A percentile compares a stretch with the other conserved stretches of the same genome.
Evolutionary conservation across 2,888 invertebrate genomes (phyloP).

Genomic region (Melikaiella ostensackeni): DNA sequence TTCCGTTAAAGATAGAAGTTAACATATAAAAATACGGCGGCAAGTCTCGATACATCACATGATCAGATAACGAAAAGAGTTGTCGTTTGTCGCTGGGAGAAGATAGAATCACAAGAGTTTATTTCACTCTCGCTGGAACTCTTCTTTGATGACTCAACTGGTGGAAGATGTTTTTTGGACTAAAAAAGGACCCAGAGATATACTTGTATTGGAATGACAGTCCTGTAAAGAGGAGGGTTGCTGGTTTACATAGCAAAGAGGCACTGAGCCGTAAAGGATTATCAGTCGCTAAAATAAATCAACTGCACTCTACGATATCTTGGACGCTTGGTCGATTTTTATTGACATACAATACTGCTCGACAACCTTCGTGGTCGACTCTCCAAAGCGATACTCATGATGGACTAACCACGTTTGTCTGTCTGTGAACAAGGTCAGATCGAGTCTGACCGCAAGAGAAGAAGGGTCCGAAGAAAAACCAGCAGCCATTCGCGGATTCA

Average conservation of each 20-base stretch:
- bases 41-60: slow-evolving; percentile 44
- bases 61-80: slow-evolving; percentile 50
- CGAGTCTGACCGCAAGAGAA: slow-evolving; percentile 50
- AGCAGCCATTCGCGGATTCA: slow-evolving; percentile 21
- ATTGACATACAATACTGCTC: slow-evolving; percentile 64
- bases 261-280: slow-evolving; percentile 51
- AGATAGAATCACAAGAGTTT: slow-evolving; percentile 30
- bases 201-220: slow-evolving; percentile 11
- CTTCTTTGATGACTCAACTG: slow-evolving; percentile 33
- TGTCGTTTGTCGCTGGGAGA: slow-evolving; percentile 39
- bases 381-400: slow-evolving; percentile 48
- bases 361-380: slow-evolving; percentile 49
- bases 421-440: slow-evolving; percentile 44
- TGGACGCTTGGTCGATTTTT: slow-evolving; percentile 63
- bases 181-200: neutral
- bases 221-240: neutral
- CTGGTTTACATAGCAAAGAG: slow-evolving; percentile 24
- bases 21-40: slow-evolving; percentile 46
- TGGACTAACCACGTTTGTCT: slow-evolving; percentile 46
- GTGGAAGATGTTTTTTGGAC: slow-evolving; percentile 4
- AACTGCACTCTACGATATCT: slow-evolving; percentile 4
- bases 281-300: slow-evolving; percentile 23
- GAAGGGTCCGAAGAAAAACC: slow-evolving; percentile 47
- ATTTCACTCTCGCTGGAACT: slow-evolving; percentile 11
- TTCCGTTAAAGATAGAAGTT: slow-evolving; percentile 46